Evolutionary conservation across 1,140 invertebrate species (phyloP).

Genomic region (Heliconius eleuchia): DNA sequence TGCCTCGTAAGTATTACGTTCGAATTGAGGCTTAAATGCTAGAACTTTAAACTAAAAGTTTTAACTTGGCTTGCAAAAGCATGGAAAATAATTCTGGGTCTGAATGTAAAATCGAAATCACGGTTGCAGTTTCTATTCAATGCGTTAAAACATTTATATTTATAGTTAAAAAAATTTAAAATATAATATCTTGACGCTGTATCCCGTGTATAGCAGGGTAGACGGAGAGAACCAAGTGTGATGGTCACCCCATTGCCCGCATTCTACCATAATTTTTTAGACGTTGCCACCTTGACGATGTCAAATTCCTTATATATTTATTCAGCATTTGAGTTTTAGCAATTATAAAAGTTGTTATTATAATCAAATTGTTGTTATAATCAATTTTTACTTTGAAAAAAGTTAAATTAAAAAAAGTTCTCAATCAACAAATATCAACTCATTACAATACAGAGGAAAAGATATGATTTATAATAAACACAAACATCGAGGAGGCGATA

Average conservation of each 20-base stretch:
- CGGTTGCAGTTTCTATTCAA: too few species aligned
- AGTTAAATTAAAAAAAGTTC: neutral
- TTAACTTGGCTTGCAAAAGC: neutral
- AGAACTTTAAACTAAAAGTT: constrained; percentile 2
- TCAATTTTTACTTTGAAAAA: neutral
- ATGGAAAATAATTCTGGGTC: neutral
- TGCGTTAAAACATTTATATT: too few species aligned
- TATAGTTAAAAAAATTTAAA: too few species aligned
- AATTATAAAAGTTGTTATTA: too few species aligned
- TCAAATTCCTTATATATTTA: too few species aligned
- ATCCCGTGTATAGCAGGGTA: too few species aligned
- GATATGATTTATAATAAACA: neutral
- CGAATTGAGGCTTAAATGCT: neutral
- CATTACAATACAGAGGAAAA: neutral
- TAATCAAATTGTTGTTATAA: neutral
- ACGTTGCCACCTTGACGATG: too few species aligned
- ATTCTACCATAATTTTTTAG: too few species aligned
- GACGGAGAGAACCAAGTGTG: too few species aligned
- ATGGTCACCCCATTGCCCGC: too few species aligned
- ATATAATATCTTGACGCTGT: too few species aligned
- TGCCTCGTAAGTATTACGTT: constrained; percentile 9
- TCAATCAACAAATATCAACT: neutral
- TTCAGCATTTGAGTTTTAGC: too few species aligned
- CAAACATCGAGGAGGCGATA: neutral
- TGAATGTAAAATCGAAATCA: neutral